Evolutionary conservation across 2,888 invertebrate species (phyloP), one percentile per base, ranked within the genome.

Genomic region (Apodemia duryi): DNA sequence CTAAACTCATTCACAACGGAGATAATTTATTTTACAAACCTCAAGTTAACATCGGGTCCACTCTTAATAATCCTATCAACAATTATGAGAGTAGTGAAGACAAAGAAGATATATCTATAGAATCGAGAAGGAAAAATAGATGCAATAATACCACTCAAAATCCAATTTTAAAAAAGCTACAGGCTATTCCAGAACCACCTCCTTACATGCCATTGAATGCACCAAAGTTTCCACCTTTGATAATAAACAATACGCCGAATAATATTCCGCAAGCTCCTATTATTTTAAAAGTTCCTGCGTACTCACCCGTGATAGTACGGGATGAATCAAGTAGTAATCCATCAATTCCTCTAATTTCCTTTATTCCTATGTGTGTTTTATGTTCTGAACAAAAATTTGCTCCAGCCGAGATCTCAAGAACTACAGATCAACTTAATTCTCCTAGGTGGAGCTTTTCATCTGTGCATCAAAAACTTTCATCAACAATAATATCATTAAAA

Each of bases 151-250:
- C 52, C 7, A 10, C 9, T 4, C 43, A 29, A 28, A 10, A 10
- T 1, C 10, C 29, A 64, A 64, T 35, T 32, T 11, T 21, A 32
- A 49, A 60, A 46, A n/a, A 43, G 11, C 35, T 35, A 32, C 51
- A 73, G 52, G 32, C 66, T 62, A 57, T 72, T 64, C 73, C 71
- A 0, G 66, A 72, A 64, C n/a, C 70, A n/a, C 71, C 75, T 21
- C 35, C 54, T 13, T 38, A 65, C 5, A 61, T 64, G 21, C 64
- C 64, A 6, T 64, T 64, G 32, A 61, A 51, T 35, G 29, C 61
- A 7, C 64, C 64, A 13, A 49, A 64, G 6, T 49, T 64, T 21
- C 28, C 52, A 10, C 52, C 38, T 9, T 6, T 63, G 5, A 28
- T n/a, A 21, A 38, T 41, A 63, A 28, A 5, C 51, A 21, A 49